Evolutionary conservation across 2,797 vertebrate genomes (phyloP).

Genomic region (Acestrorhynchus altus): DNA sequence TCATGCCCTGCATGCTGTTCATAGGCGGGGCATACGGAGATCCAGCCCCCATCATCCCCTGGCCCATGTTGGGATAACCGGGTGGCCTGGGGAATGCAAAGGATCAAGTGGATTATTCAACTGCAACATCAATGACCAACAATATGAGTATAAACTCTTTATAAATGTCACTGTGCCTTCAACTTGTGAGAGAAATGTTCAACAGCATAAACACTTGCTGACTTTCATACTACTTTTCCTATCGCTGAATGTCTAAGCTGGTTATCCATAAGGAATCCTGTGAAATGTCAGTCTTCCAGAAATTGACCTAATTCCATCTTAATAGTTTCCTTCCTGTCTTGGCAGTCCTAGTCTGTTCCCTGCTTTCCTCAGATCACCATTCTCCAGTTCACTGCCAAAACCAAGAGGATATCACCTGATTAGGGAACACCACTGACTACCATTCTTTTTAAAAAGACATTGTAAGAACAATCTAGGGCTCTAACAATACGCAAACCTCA

Average conservation of each 20-base stretch:
- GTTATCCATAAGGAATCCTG: background rate
- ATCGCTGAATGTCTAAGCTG: background rate
- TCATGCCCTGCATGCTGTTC: slow-evolving; percentile 98
- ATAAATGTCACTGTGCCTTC: background rate
- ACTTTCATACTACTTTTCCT: background rate
- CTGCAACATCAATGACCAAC: background rate
- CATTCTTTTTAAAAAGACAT: no score
- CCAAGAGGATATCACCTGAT: background rate
- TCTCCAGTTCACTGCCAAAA: slow-evolving; percentile 9
- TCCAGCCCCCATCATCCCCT: slow-evolving; percentile 91
- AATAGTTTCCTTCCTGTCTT: slow-evolving; percentile 5
- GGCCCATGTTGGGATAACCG: slow-evolving; percentile 93
- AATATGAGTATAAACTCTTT: background rate
- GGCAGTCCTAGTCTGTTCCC: background rate
- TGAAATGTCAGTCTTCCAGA: background rate
- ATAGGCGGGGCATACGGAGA: slow-evolving; percentile 92
- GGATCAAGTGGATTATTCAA: background rate
- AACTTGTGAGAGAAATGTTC: background rate
- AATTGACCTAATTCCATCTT: background rate
- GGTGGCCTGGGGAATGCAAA: slow-evolving; percentile 82
- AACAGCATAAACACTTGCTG: slow-evolving; percentile 1
- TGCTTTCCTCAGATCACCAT: background rate
- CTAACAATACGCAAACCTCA: no score
- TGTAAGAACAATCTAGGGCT: no score
- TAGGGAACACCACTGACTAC: background rate